Evolutionary conservation across 2,888 invertebrate species (phyloP).

Genomic region (Gari tellinella): DNA sequence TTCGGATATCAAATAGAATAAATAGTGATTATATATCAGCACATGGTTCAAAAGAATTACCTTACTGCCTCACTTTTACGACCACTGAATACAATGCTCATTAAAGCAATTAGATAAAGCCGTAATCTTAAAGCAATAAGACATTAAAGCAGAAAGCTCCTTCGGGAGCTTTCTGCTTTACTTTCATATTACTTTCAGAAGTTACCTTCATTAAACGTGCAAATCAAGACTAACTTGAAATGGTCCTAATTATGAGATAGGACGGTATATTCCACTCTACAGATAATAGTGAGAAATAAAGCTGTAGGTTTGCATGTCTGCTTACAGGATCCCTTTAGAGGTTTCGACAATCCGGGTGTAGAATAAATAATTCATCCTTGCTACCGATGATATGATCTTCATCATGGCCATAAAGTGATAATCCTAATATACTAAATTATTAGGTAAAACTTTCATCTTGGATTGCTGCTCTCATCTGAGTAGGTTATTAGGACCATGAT

Average conservation of each 20-base stretch:
- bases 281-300: conserved; percentile 31
- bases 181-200: too few relatives aligned
- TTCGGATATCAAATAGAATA: conserved; percentile 60
- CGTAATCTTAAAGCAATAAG: too few relatives aligned
- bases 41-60: conserved; percentile 55
- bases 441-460: conserved; percentile 56
- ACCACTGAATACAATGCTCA: too few relatives aligned
- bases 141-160: too few relatives aligned
- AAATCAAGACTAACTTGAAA: too few relatives aligned
- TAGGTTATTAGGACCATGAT: conserved; percentile 46
- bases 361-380: conserved; percentile 59
- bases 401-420: conserved; percentile 56
- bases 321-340: conserved; percentile 42
- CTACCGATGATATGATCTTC: conserved; percentile 52
- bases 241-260: too few relatives aligned
- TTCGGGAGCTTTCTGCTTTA: too few relatives aligned
- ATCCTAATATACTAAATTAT: conserved; percentile 63
- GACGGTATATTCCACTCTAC: conserved; percentile 39
- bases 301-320: conserved; percentile 43
- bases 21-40: conserved; percentile 58
- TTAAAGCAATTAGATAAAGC: too few relatives aligned
- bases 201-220: too few relatives aligned
- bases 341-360: conserved; percentile 41
- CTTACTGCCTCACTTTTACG: too few relatives aligned
- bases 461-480: conserved; percentile 15